Evolutionary conservation across 2,797 vertebrate species (phyloP).

Genomic region (Acipenser oxyrinchus): DNA sequence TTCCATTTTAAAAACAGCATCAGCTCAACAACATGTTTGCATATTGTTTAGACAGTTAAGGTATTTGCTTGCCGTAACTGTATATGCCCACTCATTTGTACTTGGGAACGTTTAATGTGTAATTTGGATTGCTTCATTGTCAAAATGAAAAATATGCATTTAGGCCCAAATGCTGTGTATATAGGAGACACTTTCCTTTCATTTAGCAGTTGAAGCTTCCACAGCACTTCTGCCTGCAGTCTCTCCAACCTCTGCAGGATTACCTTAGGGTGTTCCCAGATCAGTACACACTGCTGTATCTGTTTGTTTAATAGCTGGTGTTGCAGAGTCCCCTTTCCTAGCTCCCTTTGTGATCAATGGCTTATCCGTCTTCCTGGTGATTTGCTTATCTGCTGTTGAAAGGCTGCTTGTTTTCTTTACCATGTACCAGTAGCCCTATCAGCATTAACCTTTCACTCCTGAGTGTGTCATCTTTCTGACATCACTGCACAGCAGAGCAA

Average conservation of each 20-base stretch:
- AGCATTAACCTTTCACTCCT: conserved; percentile 66
- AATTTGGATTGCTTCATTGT: too few relatives aligned
- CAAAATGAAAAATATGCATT: too few relatives aligned
- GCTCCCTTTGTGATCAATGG: conserved; percentile 3
- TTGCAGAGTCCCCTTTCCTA: background rate
- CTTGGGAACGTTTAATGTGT: too few relatives aligned
- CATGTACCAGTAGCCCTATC: conserved; percentile 62
- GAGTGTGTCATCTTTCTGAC: conserved; percentile 30
- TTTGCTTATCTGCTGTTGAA: conserved; percentile 23
- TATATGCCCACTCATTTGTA: too few relatives aligned
- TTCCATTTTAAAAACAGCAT: too few relatives aligned
- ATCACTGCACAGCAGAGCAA: conserved; percentile 17
- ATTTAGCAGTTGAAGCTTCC: too few relatives aligned
- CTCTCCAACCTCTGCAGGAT: conserved; percentile 25
- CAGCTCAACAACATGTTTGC: too few relatives aligned
- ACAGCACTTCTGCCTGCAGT: background rate
- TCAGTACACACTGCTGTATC: background rate
- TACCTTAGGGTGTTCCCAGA: background rate
- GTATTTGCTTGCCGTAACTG: too few relatives aligned
- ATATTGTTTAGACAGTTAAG: too few relatives aligned
- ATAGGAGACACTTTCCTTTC: too few relatives aligned
- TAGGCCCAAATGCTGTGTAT: too few relatives aligned
- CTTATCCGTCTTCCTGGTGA: conserved; percentile 1
- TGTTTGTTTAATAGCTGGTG: background rate
- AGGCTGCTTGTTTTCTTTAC: conserved; percentile 62